These are phyloP conservation scores for Aldrovandia affinis DNA, from an alignment of 2,797 vertebrate species.

Conservation along the genomic window DNA sequence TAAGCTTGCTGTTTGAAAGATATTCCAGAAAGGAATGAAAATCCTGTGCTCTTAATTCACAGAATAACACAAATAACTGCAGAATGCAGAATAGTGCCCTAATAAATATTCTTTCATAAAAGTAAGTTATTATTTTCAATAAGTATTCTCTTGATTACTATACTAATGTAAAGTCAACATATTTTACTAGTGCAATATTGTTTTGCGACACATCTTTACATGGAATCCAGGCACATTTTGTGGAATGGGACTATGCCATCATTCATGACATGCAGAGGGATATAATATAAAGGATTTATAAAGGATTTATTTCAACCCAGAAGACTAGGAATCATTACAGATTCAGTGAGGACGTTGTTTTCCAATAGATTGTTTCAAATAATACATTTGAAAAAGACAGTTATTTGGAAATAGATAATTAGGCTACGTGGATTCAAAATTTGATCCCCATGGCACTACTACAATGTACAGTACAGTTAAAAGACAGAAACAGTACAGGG, in stretches of 20 bases:
- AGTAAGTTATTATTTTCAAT: conserved; percentile 13
- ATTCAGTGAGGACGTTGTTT: not conserved
- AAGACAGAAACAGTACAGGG: not conserved
- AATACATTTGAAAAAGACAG: not conserved
- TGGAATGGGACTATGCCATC: not conserved
- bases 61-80: conserved; percentile 4
- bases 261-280: not conserved
- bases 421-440: not conserved
- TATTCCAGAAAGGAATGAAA: conserved; percentile 55
- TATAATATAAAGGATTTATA: conserved; percentile 23
- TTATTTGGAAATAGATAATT: not conserved
- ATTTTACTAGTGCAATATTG: not conserved
- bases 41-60: conserved; percentile 47
- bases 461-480: not conserved
- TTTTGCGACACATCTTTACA: not conserved
- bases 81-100: not conserved
- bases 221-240: not conserved
- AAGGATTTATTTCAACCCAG: not conserved
- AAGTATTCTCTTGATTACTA: not conserved
- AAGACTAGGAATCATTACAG: not conserved
- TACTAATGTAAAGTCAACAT: not conserved
- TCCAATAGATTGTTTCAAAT: not conserved
- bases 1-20: conserved; percentile 66
- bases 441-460: not conserved
- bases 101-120: not conserved